A percentile compares a stretch with the other conserved stretches of the same genome.
Conservation (phyloP, 2,888 invertebrate genomes). For the Netelia fuscicornis region DNA sequence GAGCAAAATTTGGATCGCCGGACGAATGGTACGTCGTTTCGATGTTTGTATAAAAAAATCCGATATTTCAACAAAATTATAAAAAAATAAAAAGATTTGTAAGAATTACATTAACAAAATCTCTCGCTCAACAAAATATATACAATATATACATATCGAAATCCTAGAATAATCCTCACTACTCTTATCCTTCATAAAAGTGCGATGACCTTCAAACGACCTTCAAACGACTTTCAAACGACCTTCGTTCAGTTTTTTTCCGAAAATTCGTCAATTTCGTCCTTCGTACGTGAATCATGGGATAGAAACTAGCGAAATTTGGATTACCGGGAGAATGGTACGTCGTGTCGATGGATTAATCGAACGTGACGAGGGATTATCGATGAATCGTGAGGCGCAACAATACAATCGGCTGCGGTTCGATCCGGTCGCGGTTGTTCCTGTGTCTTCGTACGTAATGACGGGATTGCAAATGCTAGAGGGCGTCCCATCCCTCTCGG, state of each 20-base stretch:
- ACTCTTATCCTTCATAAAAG: too few species aligned
- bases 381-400: constrained; percentile 46
- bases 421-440: not conserved
- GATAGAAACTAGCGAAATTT: not conserved
- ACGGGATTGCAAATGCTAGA: constrained; percentile 11
- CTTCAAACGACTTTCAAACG: too few species aligned
- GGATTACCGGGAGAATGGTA: not conserved
- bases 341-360: constrained; percentile 19
- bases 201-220: too few species aligned
- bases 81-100: too few species aligned
- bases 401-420: constrained; percentile 43
- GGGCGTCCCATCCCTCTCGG: constrained; percentile 10
- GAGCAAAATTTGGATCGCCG: not conserved
- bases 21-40: constrained; percentile 5
- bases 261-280: not conserved
- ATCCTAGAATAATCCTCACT: too few species aligned
- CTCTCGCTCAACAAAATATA: too few species aligned
- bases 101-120: too few species aligned
- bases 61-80: too few species aligned
- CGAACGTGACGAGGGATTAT: constrained; percentile 54
- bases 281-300: not conserved
- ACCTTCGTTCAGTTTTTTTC: not conserved
- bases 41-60: not conserved
- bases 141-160: too few species aligned
- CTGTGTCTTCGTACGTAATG: constrained; percentile 24